A percentile compares a stretch with the other conserved stretches of the same genome.
These are phyloP conservation scores for Rhagonycha lutea DNA, from an alignment of 2,888 invertebrate genomes.

Conservation along the genomic window DNA sequence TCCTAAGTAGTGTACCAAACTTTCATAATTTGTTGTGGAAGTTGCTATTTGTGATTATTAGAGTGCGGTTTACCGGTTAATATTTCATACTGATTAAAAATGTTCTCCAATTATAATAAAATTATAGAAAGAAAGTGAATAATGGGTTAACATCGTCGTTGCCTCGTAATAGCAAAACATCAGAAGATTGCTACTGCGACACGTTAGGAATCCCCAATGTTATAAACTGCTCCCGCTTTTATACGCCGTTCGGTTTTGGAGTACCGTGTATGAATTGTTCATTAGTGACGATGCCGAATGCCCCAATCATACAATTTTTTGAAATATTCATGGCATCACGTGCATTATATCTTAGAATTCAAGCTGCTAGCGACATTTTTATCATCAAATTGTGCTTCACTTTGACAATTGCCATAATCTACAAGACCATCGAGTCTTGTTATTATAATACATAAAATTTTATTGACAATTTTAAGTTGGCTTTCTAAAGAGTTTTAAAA, in stretches of 20 bases:
- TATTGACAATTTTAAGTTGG: neutral
- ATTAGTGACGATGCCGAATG: slow-evolving; percentile 35
- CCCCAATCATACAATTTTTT: slow-evolving; percentile 30
- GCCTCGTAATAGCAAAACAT: slow-evolving; percentile 30
- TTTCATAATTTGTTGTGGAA: slow-evolving; percentile 37
- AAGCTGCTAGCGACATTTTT: slow-evolving; percentile 23
- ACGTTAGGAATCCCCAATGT: slow-evolving; percentile 34
- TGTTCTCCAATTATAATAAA: slow-evolving; percentile 7
- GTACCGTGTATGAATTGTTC: slow-evolving; percentile 42
- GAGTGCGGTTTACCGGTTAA: neutral
- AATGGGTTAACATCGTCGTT: slow-evolving; percentile 29
- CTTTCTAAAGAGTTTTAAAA: neutral
- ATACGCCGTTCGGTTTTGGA: slow-evolving; percentile 30
- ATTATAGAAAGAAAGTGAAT: slow-evolving; percentile 25
- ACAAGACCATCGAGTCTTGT: neutral
- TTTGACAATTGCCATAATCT: neutral
- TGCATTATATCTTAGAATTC: slow-evolving; percentile 25
- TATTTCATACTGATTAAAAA: slow-evolving; percentile 18
- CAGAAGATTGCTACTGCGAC: slow-evolving; percentile 33
- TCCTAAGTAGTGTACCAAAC: slow-evolving; percentile 24
- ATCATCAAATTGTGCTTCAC: slow-evolving; percentile 19
- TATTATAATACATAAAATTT: neutral
- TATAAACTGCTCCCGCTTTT: slow-evolving; percentile 33
- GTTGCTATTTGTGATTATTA: slow-evolving; percentile 37
- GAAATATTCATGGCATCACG: slow-evolving; percentile 41